Evolutionary conservation across 2,888 invertebrate species (phyloP).

Genomic region (Cheilosia soror): DNA sequence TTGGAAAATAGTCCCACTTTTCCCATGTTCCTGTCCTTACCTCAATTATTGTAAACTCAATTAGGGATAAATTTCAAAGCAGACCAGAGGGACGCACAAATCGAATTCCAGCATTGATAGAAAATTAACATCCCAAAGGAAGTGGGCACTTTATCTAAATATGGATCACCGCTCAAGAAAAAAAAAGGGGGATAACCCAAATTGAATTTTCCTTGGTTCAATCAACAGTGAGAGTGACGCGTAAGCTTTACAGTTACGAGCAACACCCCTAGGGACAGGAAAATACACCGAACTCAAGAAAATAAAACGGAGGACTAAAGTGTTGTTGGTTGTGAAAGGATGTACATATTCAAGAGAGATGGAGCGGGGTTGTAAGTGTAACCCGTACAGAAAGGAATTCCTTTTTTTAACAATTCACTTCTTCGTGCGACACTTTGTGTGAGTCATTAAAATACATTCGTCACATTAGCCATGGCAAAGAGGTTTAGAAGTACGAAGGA

Average conservation of each 20-base stretch:
- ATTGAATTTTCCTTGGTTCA: conserved; percentile 73
- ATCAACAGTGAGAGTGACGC: conserved; percentile 73
- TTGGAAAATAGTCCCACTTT: neutral
- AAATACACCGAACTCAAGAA: conserved; percentile 55
- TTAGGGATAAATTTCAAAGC: conserved; percentile 71
- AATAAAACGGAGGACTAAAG: conserved; percentile 52
- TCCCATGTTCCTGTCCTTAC: conserved; percentile 41
- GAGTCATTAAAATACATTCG: conserved; percentile 59
- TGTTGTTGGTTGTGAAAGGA: conserved; percentile 31
- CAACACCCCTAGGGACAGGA: conserved; percentile 50
- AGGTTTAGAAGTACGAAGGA: conserved; percentile 23
- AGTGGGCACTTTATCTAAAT: conserved; percentile 63
- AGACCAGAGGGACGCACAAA: conserved; percentile 69
- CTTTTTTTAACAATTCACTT: conserved; percentile 33
- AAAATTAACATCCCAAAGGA: conserved; percentile 76
- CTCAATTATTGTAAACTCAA: conserved; percentile 72
- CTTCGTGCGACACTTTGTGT: conserved; percentile 55
- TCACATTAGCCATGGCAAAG: conserved; percentile 32
- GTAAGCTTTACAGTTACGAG: conserved; percentile 62
- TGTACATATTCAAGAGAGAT: neutral
- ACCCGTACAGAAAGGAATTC: conserved; percentile 40
- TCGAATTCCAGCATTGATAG: conserved; percentile 68
- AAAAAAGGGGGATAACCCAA: conserved; percentile 54
- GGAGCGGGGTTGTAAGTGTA: neutral
- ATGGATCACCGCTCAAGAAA: conserved; percentile 22